Percentiles rank a stretch among this genome's conserved stretches.
Conservation (phyloP, 2,113 vertebrate species). For the Eudyptes chrysolophus region DNA sequence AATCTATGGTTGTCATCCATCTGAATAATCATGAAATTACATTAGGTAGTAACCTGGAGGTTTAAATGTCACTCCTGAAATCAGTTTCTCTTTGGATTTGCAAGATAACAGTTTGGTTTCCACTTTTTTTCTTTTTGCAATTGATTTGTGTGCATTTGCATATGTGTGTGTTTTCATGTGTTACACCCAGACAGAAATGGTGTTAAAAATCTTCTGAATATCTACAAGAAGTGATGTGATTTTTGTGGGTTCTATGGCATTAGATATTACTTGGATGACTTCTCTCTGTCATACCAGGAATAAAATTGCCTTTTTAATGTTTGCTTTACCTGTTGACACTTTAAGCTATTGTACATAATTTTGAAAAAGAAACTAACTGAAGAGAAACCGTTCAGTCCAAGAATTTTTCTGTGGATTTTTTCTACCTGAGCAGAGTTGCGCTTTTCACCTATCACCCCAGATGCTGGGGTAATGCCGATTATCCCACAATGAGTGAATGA, state of each 20-base stretch:
- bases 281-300: not conserved
- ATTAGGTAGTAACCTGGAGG: not conserved
- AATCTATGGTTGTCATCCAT: not conserved
- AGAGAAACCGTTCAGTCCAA: not conserved
- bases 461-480: not conserved
- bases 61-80: not conserved
- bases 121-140: not conserved
- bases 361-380: not conserved
- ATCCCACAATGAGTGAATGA: not conserved
- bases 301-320: slow-evolving; percentile 3
- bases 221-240: not conserved
- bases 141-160: not conserved
- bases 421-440: not conserved
- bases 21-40: not conserved
- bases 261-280: not conserved
- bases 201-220: not conserved
- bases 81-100: not conserved
- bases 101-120: not conserved
- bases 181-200: not conserved
- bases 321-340: not conserved
- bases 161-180: not conserved
- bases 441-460: not conserved
- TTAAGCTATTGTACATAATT: not conserved
- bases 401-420: not conserved
- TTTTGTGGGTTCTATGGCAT: not conserved